Base-by-base conservation (phyloP, 1,140 invertebrate genomes). In the Trissolcus basalis region DNA sequence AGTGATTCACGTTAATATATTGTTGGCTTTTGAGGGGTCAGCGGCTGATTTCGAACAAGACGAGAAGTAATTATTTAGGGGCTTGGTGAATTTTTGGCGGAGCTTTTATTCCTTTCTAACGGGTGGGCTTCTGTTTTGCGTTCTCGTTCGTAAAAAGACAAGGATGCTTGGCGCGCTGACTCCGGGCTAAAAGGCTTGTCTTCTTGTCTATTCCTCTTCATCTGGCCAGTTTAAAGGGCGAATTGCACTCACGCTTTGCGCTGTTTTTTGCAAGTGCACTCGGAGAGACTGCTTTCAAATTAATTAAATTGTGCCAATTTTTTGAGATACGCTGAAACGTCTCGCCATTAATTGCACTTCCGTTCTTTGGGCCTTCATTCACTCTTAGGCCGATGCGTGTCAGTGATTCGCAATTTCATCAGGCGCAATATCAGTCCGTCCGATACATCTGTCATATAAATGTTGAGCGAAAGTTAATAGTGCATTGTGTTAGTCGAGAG, bases 121-220 rank as follows among this genome's bases (percentile, higher is more conserved):
- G 50, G 67, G 14, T 61, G 49, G 54, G 58, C 43, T 60, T 70
- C 56, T 61, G 35, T 49, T 70, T 70, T 44, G 56, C 56, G 58
- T 61, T 54, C 56, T 70, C 14, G 15, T 70, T 61, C 50, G 56
- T 39, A 12, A 55, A 43, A 47, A 33, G 36, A 51, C 36, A 10
- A 58, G 64, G 55, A 59, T 59, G 43, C 65, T 68, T 59, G 41
- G 65, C 54, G 6, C 32, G 9, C 41, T 9, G 48, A 53, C 65
- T 43, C n/a, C n/a, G 14, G 43, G 15, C 45, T 13, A 53, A 69
- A 59, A 68, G 39, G 19, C 49, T 61, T 44, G 19, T 60, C 56
- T 53, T 60, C 13, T 32, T 16, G 63, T 53, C 33, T 58, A 41
- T 51, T 69, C 39, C 27, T 50, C 51, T 69, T 69, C 65, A 48